Percentiles rank a stretch among this genome's conserved stretches.
Conservation (phyloP, 2,888 invertebrate species). For the Drosophila anomalata region DNA sequence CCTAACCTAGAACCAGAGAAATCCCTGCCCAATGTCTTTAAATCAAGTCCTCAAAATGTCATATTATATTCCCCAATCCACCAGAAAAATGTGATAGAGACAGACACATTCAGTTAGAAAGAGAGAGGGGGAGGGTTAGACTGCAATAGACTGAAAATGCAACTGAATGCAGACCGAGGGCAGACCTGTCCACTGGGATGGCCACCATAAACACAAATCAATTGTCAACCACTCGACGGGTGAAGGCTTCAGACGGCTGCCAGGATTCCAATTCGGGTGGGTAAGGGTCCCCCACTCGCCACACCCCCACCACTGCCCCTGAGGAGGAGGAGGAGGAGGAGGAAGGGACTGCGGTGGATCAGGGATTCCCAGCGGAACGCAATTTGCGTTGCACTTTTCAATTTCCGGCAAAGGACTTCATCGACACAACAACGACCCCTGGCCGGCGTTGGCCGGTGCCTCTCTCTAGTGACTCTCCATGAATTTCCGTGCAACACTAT, state of each 20-base stretch:
- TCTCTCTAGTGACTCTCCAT: not conserved
- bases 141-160: conserved; percentile 7
- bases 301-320: not conserved
- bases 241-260: conserved; percentile 43
- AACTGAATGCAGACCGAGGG: conserved; percentile 8
- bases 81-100: conserved; percentile 1
- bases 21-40: conserved; percentile 67
- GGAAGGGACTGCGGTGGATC: not conserved
- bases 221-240: conserved; percentile 74
- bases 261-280: conserved; percentile 14
- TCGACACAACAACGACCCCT: conserved; percentile 14
- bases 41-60: conserved; percentile 69
- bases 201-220: conserved; percentile 74
- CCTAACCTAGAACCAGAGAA: conserved; percentile 29
- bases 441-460: not conserved
- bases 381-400: conserved; percentile 77
- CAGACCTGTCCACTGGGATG: conserved; percentile 18
- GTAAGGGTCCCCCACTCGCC: not conserved
- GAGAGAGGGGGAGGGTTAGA: not conserved
- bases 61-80: conserved; percentile 44
- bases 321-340: not conserved
- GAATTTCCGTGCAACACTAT: conserved; percentile 64
- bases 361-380: conserved; percentile 63
- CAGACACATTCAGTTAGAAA: not conserved
- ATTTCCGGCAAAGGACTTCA: conserved; percentile 67